Evolutionary conservation across 2,113 vertebrate genomes (phyloP).

Genomic region (Salvator merianae): DNA sequence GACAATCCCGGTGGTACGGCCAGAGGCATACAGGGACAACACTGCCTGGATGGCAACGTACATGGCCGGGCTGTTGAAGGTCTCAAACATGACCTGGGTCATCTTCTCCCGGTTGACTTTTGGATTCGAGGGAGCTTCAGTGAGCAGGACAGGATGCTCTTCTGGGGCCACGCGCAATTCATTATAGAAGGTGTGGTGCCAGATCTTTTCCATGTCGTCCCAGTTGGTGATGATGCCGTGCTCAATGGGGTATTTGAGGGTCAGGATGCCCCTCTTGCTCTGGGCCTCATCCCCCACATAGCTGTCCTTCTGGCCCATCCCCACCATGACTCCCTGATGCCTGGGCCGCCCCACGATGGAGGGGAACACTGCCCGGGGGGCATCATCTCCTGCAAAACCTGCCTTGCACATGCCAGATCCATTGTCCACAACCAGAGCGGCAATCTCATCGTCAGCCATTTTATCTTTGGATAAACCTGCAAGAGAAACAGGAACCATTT

Average conservation of each 20-base stretch:
- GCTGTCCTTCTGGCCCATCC: slow-evolving; percentile 76
- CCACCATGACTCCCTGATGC: slow-evolving; percentile 75
- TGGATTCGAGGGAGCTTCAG: slow-evolving; percentile 72
- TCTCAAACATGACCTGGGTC: slow-evolving; percentile 83
- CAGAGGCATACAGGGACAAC: slow-evolving; percentile 73
- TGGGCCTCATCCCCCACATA: slow-evolving; percentile 76
- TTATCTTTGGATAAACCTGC: neutral
- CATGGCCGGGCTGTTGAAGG: slow-evolving; percentile 79
- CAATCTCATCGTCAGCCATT: slow-evolving; percentile 70
- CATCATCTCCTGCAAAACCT: slow-evolving; percentile 72
- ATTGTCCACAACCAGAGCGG: slow-evolving; percentile 76
- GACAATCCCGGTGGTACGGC: slow-evolving; percentile 72
- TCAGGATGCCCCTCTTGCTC: slow-evolving; percentile 78
- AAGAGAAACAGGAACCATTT: too few relatives aligned
- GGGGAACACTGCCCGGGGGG: slow-evolving; percentile 71
- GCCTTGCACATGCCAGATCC: slow-evolving; percentile 75
- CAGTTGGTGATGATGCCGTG: slow-evolving; percentile 72
- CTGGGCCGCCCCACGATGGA: slow-evolving; percentile 76
- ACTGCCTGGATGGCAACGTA: slow-evolving; percentile 77
- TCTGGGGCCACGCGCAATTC: slow-evolving; percentile 73
- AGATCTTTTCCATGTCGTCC: slow-evolving; percentile 83
- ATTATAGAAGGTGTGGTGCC: slow-evolving; percentile 96
- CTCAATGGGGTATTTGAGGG: slow-evolving; percentile 73
- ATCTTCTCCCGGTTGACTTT: slow-evolving; percentile 78
- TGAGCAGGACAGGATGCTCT: slow-evolving; percentile 78